phyloP scores from a whole-genome alignment of 1,140 invertebrate genomes.

The Scaptomyza pallida region DNA sequence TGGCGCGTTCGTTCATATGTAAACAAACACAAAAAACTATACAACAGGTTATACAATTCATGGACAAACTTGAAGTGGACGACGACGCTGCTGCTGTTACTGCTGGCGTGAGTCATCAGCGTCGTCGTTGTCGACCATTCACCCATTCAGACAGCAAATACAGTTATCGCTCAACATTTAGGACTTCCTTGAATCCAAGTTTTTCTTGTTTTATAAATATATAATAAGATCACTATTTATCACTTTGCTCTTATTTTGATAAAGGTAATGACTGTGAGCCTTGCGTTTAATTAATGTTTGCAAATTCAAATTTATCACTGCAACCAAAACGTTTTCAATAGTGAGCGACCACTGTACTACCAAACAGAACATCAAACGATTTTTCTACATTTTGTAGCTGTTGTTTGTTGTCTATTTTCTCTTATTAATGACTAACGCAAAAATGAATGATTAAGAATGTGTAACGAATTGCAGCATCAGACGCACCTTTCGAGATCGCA shows the following conservation, averaged over 20 bases:
- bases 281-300: neutral
- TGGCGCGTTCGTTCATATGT: conserved; percentile 44
- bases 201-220: too few relatives aligned
- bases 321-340: neutral
- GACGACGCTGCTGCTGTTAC: conserved; percentile 1
- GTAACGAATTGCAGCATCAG: conserved; percentile 11
- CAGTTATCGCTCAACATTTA: neutral
- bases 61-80: conserved; percentile 68
- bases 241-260: neutral
- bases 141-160: conserved; percentile 31
- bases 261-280: neutral
- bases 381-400: conserved; percentile 21
- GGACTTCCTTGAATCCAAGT: neutral
- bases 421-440: conserved; percentile 36
- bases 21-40: conserved; percentile 73
- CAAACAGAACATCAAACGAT: conserved; percentile 39
- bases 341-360: neutral
- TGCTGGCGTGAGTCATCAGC: conserved; percentile 39
- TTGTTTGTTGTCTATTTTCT: conserved; percentile 9
- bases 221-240: too few relatives aligned
- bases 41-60: conserved; percentile 78
- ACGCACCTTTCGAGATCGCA: conserved; percentile 91
- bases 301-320: neutral
- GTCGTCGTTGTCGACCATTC: conserved; percentile 19
- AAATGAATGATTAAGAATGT: conserved; percentile 23